phyloP scores from a whole-genome alignment of 2,113 vertebrate genomes.

The Turdus rufiventris region DNA sequence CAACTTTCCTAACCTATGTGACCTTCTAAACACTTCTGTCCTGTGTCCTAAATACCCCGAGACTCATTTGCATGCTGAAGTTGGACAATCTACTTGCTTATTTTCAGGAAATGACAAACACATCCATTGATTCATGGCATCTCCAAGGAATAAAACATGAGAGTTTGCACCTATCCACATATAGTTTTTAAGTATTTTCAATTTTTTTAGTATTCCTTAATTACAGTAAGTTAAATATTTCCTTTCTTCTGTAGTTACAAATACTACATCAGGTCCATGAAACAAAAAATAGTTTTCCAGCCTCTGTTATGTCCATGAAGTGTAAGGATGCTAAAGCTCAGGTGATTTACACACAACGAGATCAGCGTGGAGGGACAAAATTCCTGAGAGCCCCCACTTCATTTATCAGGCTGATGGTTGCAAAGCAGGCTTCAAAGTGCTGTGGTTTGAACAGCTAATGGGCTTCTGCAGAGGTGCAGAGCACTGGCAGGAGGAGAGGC shows the following conservation, averaged over 20 bases:
- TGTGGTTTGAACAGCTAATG: background rate
- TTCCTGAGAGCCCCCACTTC: background rate
- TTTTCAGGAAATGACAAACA: background rate
- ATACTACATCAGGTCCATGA: background rate
- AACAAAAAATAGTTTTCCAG: background rate
- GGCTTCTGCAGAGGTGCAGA: background rate
- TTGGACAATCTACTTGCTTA: background rate
- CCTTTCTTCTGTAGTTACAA: background rate
- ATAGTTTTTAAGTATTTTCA: background rate
- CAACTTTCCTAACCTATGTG: background rate
- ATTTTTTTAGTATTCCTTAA: background rate
- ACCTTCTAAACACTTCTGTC: background rate
- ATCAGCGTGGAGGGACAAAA: background rate
- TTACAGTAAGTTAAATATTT: background rate
- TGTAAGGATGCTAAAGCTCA: background rate
- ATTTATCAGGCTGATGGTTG: background rate
- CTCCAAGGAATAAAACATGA: background rate
- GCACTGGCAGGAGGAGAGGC: background rate
- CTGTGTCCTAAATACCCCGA: background rate
- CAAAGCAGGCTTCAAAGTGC: background rate
- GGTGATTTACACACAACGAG: background rate
- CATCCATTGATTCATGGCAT: background rate
- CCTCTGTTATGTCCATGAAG: background rate
- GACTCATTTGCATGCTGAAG: fast-evolving
- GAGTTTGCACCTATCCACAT: background rate